These are phyloP conservation scores for Odontocolon sp. DNA, from an alignment of 2,888 invertebrate species.

Conservation along the genomic window DNA sequence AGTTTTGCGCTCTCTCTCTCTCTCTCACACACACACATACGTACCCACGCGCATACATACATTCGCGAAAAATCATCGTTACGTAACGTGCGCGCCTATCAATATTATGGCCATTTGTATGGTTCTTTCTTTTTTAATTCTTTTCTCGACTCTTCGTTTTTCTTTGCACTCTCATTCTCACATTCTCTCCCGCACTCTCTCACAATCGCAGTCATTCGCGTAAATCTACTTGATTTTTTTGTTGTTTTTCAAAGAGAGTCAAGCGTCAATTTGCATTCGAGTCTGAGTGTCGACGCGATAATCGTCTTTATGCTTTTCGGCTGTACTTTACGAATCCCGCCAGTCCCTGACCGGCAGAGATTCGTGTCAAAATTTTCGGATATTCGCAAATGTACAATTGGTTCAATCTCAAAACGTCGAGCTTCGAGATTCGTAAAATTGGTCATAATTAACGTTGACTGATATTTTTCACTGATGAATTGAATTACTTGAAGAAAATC, in stretches of 20 bases:
- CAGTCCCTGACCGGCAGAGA: slow-evolving; percentile 4
- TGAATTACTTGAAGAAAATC: no score
- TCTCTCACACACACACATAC: slow-evolving; percentile 17
- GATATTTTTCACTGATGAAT: no score
- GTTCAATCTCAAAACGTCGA: background rate
- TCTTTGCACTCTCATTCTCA: slow-evolving; percentile 37
- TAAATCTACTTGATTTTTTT: slow-evolving; percentile 37
- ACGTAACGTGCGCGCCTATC: slow-evolving; percentile 53
- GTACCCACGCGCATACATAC: slow-evolving; percentile 18
- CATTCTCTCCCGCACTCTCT: slow-evolving; percentile 18
- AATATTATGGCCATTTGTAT: slow-evolving; percentile 68
- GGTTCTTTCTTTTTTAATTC: slow-evolving; percentile 41
- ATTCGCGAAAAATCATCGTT: slow-evolving; percentile 48
- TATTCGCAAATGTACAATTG: background rate
- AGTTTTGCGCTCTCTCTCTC: slow-evolving; percentile 35
- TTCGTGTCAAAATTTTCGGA: background rate
- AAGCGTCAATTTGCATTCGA: slow-evolving; percentile 42
- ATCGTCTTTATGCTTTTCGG: background rate
- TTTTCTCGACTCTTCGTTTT: slow-evolving; percentile 31
- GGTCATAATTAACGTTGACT: no score
- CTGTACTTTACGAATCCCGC: background rate
- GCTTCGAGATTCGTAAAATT: background rate
- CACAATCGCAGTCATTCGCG: slow-evolving; percentile 28
- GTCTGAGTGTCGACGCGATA: slow-evolving; percentile 17
- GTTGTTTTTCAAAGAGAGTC: slow-evolving; percentile 16